These are phyloP conservation scores for Lepus europaeus DNA, from an alignment of 2,113 vertebrate species.

Conservation along the genomic window DNA sequence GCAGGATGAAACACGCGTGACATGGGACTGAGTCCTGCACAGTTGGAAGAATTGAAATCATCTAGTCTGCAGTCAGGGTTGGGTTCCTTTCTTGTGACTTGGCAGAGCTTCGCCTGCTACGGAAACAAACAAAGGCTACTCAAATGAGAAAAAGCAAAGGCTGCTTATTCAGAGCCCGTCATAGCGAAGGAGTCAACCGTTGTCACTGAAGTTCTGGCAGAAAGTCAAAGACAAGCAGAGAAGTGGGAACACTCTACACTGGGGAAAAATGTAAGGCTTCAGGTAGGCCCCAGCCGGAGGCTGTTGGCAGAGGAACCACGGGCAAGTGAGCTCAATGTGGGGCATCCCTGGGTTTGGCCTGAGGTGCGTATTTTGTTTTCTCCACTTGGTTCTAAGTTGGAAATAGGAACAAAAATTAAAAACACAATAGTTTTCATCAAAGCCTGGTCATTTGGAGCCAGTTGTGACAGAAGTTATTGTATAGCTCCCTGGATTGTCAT, in stretches of 20 bases:
- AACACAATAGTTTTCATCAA: background rate
- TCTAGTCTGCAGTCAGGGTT: background rate
- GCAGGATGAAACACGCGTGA: fast-evolving
- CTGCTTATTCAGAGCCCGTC: background rate
- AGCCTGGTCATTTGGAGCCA: background rate
- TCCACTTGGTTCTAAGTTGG: background rate
- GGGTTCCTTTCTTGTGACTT: background rate
- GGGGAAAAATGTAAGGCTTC: background rate
- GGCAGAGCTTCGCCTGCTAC: background rate
- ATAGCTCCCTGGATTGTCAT: background rate
- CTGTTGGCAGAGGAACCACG: background rate
- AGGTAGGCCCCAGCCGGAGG: background rate
- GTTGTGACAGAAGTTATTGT: background rate
- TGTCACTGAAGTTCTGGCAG: background rate
- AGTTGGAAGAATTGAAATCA: background rate
- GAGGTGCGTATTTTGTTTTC: background rate
- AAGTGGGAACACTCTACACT: background rate
- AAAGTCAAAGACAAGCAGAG: background rate
- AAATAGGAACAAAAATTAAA: background rate
- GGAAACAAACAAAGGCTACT: background rate
- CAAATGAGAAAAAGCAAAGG: background rate
- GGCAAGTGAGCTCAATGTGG: background rate
- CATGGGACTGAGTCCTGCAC: background rate
- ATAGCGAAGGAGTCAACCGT: background rate
- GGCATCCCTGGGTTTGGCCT: background rate